Conservation (phyloP, 2,888 invertebrate genomes). For the Dusona sp. region DNA sequence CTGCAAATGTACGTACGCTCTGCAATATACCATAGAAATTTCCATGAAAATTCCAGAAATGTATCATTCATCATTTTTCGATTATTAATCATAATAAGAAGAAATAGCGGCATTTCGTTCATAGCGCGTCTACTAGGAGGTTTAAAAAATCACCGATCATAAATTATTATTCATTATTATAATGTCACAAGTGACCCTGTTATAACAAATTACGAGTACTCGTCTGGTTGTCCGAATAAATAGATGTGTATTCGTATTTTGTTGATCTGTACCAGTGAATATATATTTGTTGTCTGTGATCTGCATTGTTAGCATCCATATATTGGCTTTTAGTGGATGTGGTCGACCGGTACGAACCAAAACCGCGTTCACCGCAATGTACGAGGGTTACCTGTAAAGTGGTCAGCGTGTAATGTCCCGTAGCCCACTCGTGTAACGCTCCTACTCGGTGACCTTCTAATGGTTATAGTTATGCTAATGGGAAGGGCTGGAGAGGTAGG, state of each 20-base stretch:
- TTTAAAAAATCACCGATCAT: background rate
- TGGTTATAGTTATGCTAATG: constrained; percentile 72
- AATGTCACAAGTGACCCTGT: background rate
- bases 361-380: constrained; percentile 73
- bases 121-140: too few species aligned
- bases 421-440: constrained; percentile 68
- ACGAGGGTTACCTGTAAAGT: constrained; percentile 74
- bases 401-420: constrained; percentile 71
- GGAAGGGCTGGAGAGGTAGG: constrained; percentile 48
- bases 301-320: constrained; percentile 65
- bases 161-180: background rate
- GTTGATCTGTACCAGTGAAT: constrained; percentile 10
- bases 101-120: too few species aligned
- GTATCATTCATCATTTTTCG: too few species aligned
- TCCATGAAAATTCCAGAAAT: too few species aligned
- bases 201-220: background rate
- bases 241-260: constrained; percentile 19
- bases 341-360: constrained; percentile 68
- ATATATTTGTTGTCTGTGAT: constrained; percentile 51
- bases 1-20: too few species aligned
- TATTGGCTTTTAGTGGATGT: constrained; percentile 74
- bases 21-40: too few species aligned
- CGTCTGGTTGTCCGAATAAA: background rate
- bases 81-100: too few species aligned
- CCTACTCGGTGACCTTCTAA: constrained; percentile 69